Conservation (phyloP, 1,140 invertebrate genomes). For the Bombus confusus region DNA sequence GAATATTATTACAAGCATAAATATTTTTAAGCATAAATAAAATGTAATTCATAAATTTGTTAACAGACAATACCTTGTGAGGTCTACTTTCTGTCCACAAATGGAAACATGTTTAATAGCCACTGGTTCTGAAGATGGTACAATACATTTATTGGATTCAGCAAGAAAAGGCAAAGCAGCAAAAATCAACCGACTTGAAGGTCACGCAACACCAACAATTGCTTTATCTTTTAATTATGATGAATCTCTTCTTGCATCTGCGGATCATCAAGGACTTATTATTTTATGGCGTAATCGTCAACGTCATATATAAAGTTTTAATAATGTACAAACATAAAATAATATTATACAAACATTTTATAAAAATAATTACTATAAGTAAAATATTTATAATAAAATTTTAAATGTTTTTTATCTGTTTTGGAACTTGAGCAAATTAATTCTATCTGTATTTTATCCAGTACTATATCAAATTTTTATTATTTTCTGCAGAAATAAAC, state of each 20-base stretch:
- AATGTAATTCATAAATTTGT: constrained; percentile 21
- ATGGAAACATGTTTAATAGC: constrained; percentile 84
- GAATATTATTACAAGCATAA: constrained; percentile 3
- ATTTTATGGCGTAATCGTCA: constrained; percentile 90
- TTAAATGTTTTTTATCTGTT: constrained; percentile 5
- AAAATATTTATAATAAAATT: constrained; percentile 10
- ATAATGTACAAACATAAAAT: constrained; percentile 18
- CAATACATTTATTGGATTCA: constrained; percentile 93
- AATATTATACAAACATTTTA: constrained; percentile 19
- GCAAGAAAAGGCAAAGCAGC: constrained; percentile 87
- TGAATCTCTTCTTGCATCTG: constrained; percentile 93
- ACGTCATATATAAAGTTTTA: constrained; percentile 56
- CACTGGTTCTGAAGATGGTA: constrained; percentile 93
- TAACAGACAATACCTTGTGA: constrained; percentile 83
- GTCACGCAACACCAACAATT: constrained; percentile 91
- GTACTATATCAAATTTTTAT: background rate
- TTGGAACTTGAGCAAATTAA: constrained; percentile 8
- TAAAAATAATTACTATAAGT: constrained; percentile 21
- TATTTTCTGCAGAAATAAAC: background rate
- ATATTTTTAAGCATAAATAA: constrained; percentile 36
- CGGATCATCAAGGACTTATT: constrained; percentile 91
- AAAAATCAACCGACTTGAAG: constrained; percentile 92
- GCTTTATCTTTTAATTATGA: constrained; percentile 95
- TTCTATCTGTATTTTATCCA: background rate
- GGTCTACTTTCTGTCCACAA: constrained; percentile 92